These are phyloP conservation scores for Amitus sp. DNA, from an alignment of 2,888 invertebrate genomes.

Conservation along the genomic window DNA sequence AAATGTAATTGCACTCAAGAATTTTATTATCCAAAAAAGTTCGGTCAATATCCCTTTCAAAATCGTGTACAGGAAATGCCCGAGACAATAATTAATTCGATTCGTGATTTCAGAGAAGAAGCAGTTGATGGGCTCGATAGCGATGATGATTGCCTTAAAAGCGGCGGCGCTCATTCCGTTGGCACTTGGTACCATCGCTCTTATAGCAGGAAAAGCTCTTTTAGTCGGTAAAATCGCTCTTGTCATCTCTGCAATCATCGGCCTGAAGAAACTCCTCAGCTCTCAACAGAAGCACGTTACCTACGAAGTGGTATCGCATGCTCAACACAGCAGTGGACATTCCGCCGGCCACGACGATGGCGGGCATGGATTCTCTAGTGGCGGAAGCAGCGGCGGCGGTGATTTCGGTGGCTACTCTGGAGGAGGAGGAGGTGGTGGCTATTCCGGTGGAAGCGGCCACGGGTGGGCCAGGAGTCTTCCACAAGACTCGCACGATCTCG, in stretches of 20 bases:
- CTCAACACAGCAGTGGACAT: constrained; percentile 79
- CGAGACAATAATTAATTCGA: too few relatives aligned
- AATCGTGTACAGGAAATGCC: too few relatives aligned
- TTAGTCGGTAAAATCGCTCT: constrained; percentile 86
- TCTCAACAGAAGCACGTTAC: constrained; percentile 85
- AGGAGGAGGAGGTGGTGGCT: constrained; percentile 69
- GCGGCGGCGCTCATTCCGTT: constrained; percentile 82
- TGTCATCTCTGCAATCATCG: constrained; percentile 84
- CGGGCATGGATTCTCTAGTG: constrained; percentile 68
- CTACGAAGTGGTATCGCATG: constrained; percentile 87
- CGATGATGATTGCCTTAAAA: constrained; percentile 81
- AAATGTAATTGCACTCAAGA: too few relatives aligned
- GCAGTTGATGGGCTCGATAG: constrained; percentile 78
- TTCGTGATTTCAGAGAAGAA: constrained; percentile 74
- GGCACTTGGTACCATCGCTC: constrained; percentile 82
- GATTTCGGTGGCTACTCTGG: constrained; percentile 68
- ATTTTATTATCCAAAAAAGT: too few relatives aligned
- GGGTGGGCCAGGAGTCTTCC: constrained; percentile 78
- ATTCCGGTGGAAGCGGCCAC: constrained; percentile 67
- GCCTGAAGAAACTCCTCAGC: constrained; percentile 83
- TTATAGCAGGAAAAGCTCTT: constrained; percentile 87
- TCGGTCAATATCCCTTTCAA: too few relatives aligned
- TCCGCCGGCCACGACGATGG: constrained; percentile 77
- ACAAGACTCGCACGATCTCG: constrained; percentile 75
- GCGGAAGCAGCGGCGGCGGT: constrained; percentile 69